Evolutionary conservation across 2,113 vertebrate species (phyloP).

Genomic region (Chlamydotis undulata): DNA sequence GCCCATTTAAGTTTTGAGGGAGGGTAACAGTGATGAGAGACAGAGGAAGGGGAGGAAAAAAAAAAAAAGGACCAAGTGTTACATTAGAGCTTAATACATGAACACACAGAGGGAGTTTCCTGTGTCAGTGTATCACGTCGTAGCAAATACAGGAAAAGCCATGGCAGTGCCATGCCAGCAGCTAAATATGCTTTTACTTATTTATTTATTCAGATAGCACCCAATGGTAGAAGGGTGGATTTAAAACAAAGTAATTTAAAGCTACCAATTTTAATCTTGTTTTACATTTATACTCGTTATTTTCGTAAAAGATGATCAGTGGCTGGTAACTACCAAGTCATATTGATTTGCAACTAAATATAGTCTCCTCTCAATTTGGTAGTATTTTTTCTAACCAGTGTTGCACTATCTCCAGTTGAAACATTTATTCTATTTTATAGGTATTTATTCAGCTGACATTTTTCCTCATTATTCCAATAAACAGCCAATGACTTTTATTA

Average conservation of each 20-base stretch:
- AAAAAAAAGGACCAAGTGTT: neutral
- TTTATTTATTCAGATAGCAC: neutral
- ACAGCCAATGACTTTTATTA: neutral
- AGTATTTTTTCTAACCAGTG: neutral
- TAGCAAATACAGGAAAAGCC: neutral
- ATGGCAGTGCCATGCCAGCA: neutral
- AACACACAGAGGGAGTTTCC: neutral
- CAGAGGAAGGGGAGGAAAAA: neutral
- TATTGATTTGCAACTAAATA: neutral
- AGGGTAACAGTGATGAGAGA: neutral
- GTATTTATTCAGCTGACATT: neutral
- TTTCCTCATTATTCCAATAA: neutral
- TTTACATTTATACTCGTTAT: neutral
- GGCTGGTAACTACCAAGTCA: neutral
- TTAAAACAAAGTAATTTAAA: constrained; percentile 13
- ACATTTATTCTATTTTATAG: neutral
- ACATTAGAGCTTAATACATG: neutral
- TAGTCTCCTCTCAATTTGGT: neutral
- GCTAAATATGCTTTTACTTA: neutral
- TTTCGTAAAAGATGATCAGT: neutral
- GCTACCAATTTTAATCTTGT: neutral
- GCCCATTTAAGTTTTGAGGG: neutral
- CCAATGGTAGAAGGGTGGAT: neutral
- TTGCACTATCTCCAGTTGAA: neutral
- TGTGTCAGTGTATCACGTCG: neutral